These are phyloP conservation scores for Dilophus febrilis DNA, from an alignment of 2,888 invertebrate genomes.

Conservation along the genomic window DNA sequence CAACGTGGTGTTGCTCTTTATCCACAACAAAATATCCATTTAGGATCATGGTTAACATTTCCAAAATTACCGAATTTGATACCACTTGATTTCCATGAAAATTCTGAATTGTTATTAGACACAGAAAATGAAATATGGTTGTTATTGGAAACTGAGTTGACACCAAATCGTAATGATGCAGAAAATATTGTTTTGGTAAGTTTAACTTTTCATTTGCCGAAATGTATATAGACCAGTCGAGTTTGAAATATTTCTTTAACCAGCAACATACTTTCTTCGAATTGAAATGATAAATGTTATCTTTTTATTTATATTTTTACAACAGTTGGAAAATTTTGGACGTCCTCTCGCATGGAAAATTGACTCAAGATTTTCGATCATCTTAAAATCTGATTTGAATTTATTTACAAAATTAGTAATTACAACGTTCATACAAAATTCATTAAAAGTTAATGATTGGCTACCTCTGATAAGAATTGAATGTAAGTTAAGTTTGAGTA, in stretches of 20 bases:
- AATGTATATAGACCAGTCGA: no score
- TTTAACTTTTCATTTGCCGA: neutral
- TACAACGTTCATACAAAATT: conserved; percentile 50
- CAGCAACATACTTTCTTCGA: no score
- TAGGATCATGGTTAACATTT: conserved; percentile 35
- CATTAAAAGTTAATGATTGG: conserved; percentile 59
- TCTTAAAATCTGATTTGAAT: conserved; percentile 60
- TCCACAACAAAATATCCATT: conserved; percentile 30
- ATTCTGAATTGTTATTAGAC: neutral
- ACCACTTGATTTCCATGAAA: conserved; percentile 20
- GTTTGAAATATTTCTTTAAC: no score
- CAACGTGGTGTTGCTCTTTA: conserved; percentile 27
- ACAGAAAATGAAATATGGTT: conserved; percentile 15
- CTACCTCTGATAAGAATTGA: conserved; percentile 58
- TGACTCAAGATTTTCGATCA: conserved; percentile 52
- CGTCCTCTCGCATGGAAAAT: conserved; percentile 65
- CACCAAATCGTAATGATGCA: conserved; percentile 13
- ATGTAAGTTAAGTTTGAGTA: no score
- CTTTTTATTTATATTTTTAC: no score
- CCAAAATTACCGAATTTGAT: conserved; percentile 27
- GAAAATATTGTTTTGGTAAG: conserved; percentile 16
- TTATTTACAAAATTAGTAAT: conserved; percentile 51
- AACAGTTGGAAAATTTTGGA: conserved; percentile 69
- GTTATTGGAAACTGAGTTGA: conserved; percentile 24
- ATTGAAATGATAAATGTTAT: no score